Conservation (phyloP, 37 sponge, comb jelly and placozoan species). For the Dysidea cf. avara region DNA sequence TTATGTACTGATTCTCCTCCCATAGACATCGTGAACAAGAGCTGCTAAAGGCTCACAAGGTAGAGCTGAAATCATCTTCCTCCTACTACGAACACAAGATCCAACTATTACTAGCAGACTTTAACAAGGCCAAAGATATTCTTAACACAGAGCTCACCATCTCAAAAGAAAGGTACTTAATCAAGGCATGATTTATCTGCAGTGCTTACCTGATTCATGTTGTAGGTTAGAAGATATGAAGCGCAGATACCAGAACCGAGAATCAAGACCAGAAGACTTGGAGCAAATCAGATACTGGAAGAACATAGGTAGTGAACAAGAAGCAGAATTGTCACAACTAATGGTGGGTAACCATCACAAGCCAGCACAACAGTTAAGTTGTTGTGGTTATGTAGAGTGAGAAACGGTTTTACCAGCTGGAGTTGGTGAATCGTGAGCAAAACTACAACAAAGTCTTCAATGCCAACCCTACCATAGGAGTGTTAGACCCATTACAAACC, state of each 20-base stretch:
- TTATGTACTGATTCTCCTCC: neutral
- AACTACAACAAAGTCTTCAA: constrained; percentile 94
- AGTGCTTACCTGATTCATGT: neutral
- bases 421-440: constrained; percentile 91
- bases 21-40: constrained; percentile 57
- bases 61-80: constrained; percentile 49
- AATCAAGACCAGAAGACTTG: constrained; percentile 65
- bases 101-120: constrained; percentile 54
- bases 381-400: constrained; percentile 54
- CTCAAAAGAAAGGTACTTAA: constrained; percentile 35
- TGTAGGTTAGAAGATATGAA: constrained; percentile 53
- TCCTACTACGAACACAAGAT: constrained; percentile 57
- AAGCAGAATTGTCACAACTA: constrained; percentile 52
- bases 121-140: constrained; percentile 72
- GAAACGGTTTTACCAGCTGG: constrained; percentile 82
- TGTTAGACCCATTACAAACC: constrained; percentile 52
- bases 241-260: constrained; percentile 39
- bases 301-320: constrained; percentile 30
- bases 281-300: constrained; percentile 62
- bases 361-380: neutral
- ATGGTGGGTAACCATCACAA: constrained; percentile 35
- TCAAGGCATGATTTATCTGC: neutral
- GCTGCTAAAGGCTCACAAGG: constrained; percentile 44
- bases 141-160: constrained; percentile 41
- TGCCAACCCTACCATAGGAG: constrained; percentile 79